These are phyloP conservation scores for Laticauda colubrina DNA, from an alignment of 2,113 vertebrate genomes.

Conservation along the genomic window DNA sequence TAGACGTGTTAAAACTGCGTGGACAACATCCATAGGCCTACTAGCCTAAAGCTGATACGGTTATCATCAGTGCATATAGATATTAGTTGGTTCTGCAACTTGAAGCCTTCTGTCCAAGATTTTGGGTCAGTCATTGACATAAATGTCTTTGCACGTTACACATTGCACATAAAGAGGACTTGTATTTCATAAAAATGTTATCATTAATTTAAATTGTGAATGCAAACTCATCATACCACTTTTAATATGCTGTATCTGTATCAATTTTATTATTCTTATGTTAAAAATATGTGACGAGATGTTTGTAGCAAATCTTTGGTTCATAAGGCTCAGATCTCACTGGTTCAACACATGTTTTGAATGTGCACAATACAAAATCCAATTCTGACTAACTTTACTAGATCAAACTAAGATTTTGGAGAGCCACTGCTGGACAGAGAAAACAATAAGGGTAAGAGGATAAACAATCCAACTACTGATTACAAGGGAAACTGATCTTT, in stretches of 20 bases:
- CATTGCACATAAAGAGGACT: not conserved
- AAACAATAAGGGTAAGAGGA: not conserved
- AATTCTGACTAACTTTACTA: not conserved
- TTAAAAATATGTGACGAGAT: not conserved
- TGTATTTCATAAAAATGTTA: not conserved
- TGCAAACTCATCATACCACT: conserved; percentile 4
- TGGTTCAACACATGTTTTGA: not conserved
- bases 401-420: not conserved
- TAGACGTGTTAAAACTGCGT: conserved; percentile 22
- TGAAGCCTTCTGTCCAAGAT: conserved; percentile 31
- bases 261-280: conserved; percentile 40
- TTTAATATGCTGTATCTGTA: conserved; percentile 1
- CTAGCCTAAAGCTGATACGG: conserved; percentile 31
- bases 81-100: conserved; percentile 27
- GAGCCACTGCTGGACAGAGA: not conserved
- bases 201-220: conserved; percentile 7
- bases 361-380: not conserved
- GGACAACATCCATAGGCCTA: conserved; percentile 52
- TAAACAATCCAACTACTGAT: not conserved
- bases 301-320: not conserved
- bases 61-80: conserved; percentile 26
- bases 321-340: not conserved
- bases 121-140: not conserved
- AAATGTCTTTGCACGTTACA: not conserved
- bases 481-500: not conserved